Conservation (phyloP, 1,140 invertebrate species). For the Drosophila malerkotliana region DNA sequence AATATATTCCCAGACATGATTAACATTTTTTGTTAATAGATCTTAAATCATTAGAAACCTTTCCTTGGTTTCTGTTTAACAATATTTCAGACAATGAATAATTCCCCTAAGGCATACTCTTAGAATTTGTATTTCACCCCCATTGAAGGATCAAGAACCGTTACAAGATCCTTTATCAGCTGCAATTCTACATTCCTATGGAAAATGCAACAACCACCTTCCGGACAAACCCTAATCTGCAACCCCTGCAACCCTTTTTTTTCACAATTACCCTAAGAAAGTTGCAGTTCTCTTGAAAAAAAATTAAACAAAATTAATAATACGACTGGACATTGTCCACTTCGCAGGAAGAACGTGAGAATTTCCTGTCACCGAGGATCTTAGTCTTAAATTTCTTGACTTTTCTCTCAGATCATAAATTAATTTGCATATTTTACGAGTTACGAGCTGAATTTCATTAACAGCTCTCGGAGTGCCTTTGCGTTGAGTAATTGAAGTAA, state of each 20-base stretch:
- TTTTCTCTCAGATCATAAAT: slow-evolving; percentile 61
- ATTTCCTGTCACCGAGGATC: slow-evolving; percentile 33
- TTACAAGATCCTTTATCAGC: slow-evolving; percentile 37
- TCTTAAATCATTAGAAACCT: no score
- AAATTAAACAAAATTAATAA: slow-evolving; percentile 19
- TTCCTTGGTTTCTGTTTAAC: no score
- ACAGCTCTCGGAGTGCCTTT: slow-evolving; percentile 15
- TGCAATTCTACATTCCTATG: slow-evolving; percentile 22
- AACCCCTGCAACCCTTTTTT: slow-evolving; percentile 24
- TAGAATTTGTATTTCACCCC: neutral
- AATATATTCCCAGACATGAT: neutral
- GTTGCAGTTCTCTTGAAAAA: slow-evolving; percentile 35
- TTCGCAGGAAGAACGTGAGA: slow-evolving; percentile 58
- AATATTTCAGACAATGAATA: slow-evolving; percentile 2
- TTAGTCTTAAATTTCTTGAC: slow-evolving; percentile 40
- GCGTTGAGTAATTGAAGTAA: slow-evolving; percentile 62
- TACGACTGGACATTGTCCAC: slow-evolving; percentile 69
- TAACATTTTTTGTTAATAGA: neutral
- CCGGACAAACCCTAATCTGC: slow-evolving; percentile 10
- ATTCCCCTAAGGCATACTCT: neutral
- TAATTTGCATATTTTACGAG: slow-evolving; percentile 55
- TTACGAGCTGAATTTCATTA: slow-evolving; percentile 26
- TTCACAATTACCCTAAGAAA: slow-evolving; percentile 7
- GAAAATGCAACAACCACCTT: slow-evolving; percentile 40
- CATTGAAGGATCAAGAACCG: slow-evolving; percentile 5